These are phyloP conservation scores for Pristionchus japonicus DNA, from an alignment of 2,888 invertebrate species.

Conservation along the genomic window DNA sequence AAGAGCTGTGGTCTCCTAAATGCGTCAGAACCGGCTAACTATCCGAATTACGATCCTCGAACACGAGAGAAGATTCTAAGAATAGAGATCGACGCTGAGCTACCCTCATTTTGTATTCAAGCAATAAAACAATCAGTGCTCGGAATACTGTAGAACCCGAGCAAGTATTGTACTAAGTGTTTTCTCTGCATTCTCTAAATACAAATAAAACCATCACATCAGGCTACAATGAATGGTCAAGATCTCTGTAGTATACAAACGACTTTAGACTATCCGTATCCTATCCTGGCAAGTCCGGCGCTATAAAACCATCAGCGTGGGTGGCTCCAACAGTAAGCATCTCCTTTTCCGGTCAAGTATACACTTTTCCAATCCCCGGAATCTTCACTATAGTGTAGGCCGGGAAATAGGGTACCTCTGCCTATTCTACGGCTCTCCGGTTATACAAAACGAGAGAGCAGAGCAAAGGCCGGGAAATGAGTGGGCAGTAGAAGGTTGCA, in stretches of 20 bases:
- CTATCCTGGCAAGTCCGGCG: background rate
- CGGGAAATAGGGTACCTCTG: background rate
- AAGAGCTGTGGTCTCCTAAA: background rate
- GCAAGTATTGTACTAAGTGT: background rate
- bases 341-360: background rate
- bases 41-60: background rate
- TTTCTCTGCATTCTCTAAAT: background rate
- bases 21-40: background rate
- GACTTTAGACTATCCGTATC: background rate
- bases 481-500: background rate
- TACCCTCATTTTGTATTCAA: no score
- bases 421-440: no score
- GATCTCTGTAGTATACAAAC: background rate
- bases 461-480: background rate
- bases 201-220: background rate
- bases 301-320: background rate
- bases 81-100: background rate
- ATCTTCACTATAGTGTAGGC: background rate
- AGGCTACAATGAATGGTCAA: background rate
- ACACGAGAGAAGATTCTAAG: background rate
- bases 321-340: background rate
- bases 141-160: background rate
- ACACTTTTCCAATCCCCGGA: background rate
- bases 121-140: background rate
- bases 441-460: background rate